phyloP scores from a whole-genome alignment of 2,888 invertebrate genomes.

The Cryptophagus acutangulus region DNA sequence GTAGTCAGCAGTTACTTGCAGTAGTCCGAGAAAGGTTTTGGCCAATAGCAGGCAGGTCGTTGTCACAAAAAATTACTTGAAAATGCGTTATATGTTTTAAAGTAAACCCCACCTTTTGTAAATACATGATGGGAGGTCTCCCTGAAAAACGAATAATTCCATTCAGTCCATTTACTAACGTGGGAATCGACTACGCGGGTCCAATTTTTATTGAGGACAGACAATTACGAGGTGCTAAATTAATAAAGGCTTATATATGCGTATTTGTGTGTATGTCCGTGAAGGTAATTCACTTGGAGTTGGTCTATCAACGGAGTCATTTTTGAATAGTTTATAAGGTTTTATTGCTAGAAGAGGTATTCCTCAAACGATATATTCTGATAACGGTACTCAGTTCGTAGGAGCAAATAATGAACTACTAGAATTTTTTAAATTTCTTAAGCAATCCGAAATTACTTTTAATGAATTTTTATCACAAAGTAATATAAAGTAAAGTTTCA shows the following conservation, averaged over 20 bases:
- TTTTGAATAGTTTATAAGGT: slow-evolving; percentile 7
- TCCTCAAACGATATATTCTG: slow-evolving; percentile 6
- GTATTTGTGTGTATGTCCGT: slow-evolving; percentile 9
- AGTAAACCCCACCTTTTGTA: slow-evolving; percentile 4
- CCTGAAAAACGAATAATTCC: background rate
- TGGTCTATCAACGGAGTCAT: slow-evolving; percentile 8
- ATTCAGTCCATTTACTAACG: slow-evolving; percentile 5
- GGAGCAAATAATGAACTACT: slow-evolving; percentile 11
- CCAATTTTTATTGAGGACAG: slow-evolving; percentile 1
- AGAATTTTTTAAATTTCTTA: too few relatives aligned
- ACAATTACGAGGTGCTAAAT: slow-evolving; percentile 1
- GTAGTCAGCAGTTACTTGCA: too few relatives aligned
- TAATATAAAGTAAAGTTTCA: too few relatives aligned
- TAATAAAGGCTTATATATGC: slow-evolving; percentile 9
- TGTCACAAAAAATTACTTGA: slow-evolving; percentile 2
- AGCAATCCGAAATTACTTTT: too few relatives aligned
- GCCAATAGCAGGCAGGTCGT: slow-evolving; percentile 4
- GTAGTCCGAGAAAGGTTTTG: too few relatives aligned
- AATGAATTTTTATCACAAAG: too few relatives aligned
- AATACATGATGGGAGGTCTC: slow-evolving; percentile 9
- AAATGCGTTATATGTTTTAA: slow-evolving; percentile 8
- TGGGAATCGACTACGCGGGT: slow-evolving; percentile 7
- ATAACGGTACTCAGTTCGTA: slow-evolving; percentile 12
- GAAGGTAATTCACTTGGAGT: slow-evolving; percentile 12
- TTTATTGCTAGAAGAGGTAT: slow-evolving; percentile 12